phyloP scores from a whole-genome alignment of 1,140 invertebrate species.

The Thaumatotibia leucotreta region DNA sequence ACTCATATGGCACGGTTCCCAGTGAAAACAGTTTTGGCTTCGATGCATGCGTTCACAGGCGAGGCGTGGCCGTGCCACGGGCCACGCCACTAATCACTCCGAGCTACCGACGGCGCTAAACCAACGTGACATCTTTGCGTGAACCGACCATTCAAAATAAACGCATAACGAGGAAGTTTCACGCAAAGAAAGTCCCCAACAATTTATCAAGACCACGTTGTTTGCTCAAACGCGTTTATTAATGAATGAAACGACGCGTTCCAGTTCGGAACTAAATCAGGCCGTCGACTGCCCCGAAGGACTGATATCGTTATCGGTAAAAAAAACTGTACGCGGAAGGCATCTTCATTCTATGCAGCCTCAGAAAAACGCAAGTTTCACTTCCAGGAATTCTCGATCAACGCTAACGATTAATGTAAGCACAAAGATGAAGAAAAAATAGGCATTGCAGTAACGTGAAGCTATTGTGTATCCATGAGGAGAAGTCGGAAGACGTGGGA shows the following conservation, averaged over 20 bases:
- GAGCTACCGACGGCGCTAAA: not conserved
- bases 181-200: slow-evolving; percentile 1
- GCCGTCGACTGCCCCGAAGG: slow-evolving; percentile 39
- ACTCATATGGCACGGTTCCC: slow-evolving; percentile 64
- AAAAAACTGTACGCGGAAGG: slow-evolving; percentile 59
- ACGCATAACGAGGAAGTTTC: not conserved
- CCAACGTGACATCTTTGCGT: not conserved
- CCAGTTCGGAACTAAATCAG: slow-evolving; percentile 45
- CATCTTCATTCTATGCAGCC: slow-evolving; percentile 53
- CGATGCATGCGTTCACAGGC: slow-evolving; percentile 16
- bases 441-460: slow-evolving; percentile 41
- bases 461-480: slow-evolving; percentile 57
- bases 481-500: slow-evolving; percentile 62
- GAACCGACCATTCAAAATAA: slow-evolving; percentile 7
- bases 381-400: slow-evolving; percentile 56
- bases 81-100: not conserved
- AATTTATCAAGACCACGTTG: not conserved
- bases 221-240: slow-evolving; percentile 11
- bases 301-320: slow-evolving; percentile 39
- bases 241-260: slow-evolving; percentile 19
- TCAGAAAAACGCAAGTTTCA: slow-evolving; percentile 56
- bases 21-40: slow-evolving; percentile 56
- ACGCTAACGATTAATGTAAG: slow-evolving; percentile 53
- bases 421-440: slow-evolving; percentile 62
- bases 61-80: not conserved